Conservation (phyloP, 37 sponge, comb jelly and placozoan species). For the Dysidea cf. avara region DNA sequence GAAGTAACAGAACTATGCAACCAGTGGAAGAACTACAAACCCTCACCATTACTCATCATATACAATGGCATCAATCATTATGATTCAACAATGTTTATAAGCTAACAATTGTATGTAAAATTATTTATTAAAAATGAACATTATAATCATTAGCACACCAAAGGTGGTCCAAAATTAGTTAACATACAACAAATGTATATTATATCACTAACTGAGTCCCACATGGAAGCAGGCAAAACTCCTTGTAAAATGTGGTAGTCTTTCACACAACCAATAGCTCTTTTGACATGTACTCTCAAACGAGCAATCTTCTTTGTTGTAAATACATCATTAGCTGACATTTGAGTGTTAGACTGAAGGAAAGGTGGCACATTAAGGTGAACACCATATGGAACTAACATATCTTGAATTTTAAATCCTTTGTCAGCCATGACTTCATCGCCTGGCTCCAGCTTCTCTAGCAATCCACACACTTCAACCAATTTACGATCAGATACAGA, state of each 20-base stretch:
- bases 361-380: slow-evolving; percentile 34
- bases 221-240: slow-evolving; percentile 3
- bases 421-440: slow-evolving; percentile 63
- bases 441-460: slow-evolving; percentile 35
- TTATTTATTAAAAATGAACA: too few relatives aligned
- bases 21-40: too few relatives aligned
- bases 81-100: too few relatives aligned
- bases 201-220: slow-evolving; percentile 24
- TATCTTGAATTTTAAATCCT: slow-evolving; percentile 42
- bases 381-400: slow-evolving; percentile 8
- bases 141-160: neutral
- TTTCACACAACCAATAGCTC: slow-evolving; percentile 36
- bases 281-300: slow-evolving; percentile 28
- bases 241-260: slow-evolving; percentile 15
- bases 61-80: too few relatives aligned
- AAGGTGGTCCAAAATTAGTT: slow-evolving; percentile 30
- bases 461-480: slow-evolving; percentile 35
- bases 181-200: slow-evolving; percentile 16
- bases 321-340: slow-evolving; percentile 3
- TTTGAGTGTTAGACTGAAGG: neutral
- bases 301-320: slow-evolving; percentile 16
- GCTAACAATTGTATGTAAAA: too few relatives aligned
- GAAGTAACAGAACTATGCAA: too few relatives aligned
- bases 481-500: slow-evolving; percentile 44
- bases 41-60: too few relatives aligned